These are phyloP conservation scores for Holacanthella duospinosa DNA, from an alignment of 2,888 invertebrate species.

Conservation along the genomic window DNA sequence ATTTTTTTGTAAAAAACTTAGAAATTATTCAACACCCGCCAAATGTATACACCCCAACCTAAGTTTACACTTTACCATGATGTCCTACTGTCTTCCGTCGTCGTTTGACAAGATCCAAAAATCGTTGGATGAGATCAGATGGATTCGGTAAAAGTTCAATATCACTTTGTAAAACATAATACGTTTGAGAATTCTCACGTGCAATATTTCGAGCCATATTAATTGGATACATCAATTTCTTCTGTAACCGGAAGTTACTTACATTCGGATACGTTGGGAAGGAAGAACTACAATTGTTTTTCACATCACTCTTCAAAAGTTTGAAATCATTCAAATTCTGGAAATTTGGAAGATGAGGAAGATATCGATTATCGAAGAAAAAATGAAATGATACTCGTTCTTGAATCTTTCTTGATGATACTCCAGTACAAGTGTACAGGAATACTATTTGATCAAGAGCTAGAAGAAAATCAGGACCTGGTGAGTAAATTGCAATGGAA, in stretches of 20 bases:
- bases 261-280: not conserved
- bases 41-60: too few relatives aligned
- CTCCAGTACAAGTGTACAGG: not conserved
- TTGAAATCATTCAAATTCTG: not conserved
- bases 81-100: not conserved
- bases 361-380: not conserved
- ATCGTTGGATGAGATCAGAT: not conserved
- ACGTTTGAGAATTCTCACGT: conserved; percentile 66
- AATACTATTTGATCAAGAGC: not conserved
- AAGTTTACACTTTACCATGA: not conserved
- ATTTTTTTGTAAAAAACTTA: too few relatives aligned
- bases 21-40: too few relatives aligned
- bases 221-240: conserved; percentile 73
- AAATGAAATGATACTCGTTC: not conserved
- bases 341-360: not conserved
- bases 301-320: not conserved
- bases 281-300: not conserved
- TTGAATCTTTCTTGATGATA: not conserved
- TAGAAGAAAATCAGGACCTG: not conserved
- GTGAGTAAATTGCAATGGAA: not conserved
- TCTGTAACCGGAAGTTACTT: conserved; percentile 49
- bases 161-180: conserved; percentile 72
- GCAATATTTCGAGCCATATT: conserved; percentile 85
- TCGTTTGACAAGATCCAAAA: not conserved
- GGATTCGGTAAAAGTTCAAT: conserved; percentile 68